phyloP scores from a whole-genome alignment of 92 coral and sea anemone species.

The Porites evermanni region DNA sequence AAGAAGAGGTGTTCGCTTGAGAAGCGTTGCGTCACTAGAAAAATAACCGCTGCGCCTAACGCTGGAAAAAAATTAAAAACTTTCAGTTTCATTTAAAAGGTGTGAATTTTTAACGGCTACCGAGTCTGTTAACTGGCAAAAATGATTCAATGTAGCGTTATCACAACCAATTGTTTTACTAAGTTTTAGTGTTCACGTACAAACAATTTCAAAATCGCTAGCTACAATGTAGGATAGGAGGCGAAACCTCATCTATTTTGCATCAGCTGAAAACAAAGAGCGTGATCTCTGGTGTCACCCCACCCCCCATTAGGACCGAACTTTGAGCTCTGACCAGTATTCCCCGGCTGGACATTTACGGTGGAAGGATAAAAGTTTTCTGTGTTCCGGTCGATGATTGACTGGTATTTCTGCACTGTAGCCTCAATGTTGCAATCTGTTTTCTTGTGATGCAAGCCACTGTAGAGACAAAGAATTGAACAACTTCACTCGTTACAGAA shows the following conservation, averaged over 20 bases:
- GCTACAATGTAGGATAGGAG: no score
- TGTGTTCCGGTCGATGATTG: conserved; percentile 70
- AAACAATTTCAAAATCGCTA: no score
- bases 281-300: conserved; percentile 95
- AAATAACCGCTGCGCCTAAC: no score
- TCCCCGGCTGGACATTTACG: conserved; percentile 60
- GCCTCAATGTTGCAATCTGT: conserved; percentile 71
- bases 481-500: background rate
- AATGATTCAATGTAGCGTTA: no score
- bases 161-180: no score
- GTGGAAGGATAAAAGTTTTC: conserved; percentile 69
- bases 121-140: no score
- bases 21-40: no score
- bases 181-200: no score
- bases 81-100: no score
- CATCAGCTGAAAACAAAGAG: conserved; percentile 63
- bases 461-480: conserved; percentile 27
- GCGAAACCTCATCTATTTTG: background rate
- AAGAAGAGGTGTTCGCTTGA: no score
- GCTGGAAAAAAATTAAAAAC: no score
- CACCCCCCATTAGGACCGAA: conserved; percentile 97
- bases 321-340: conserved; percentile 2
- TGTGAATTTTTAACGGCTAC: no score
- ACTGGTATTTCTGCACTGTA: conserved; percentile 60
- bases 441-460: conserved; percentile 96